Evolutionary conservation across 2,113 vertebrate genomes (phyloP), one percentile per base, ranked within the genome.

Genomic region (Engraulis encrasicolus): DNA sequence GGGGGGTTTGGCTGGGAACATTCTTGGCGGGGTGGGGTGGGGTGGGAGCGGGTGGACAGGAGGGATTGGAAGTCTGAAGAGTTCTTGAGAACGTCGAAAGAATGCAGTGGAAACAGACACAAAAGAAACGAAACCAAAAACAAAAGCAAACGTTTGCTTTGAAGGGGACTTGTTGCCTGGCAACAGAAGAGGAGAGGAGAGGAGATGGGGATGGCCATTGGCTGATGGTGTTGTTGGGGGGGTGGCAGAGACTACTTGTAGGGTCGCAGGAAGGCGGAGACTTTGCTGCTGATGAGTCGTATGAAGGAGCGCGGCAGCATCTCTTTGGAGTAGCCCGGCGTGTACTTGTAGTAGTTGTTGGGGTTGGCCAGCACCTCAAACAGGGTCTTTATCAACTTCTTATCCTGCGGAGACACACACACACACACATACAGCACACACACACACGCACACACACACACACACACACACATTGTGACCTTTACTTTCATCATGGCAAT

Each of bases 271-370:
- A 99, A 99, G 90, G 96, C 97, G 20, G 97, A 98, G 50, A 99
- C 98, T 96, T 99, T 99, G 96, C 98, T 99, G 90, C 97, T 98
- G 81, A 99, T 97, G 88, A 99, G 96, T 82, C 98, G 97, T 83
- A 99, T 99, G 95, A 99, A 99, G 82, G 98, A 99, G 74, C 97
- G 97, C 0, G 98, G 98, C 82, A 99, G 94, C 97, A 99, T 98
- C 94, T 99, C 97, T 90, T 98, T 99, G 94, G 98, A 98, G 88
- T 99, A 97, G 92, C 98, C 93, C 90, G 94, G 96, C 0, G 98
- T 98, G 94, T 99, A 99, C 91, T 99, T 99, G 93, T 99, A 99
- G 94, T 99, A 99, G 95, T 99, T 98, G 93, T 98, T 97, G 82
- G 98, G 98, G 86, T 99, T 97, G 0, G 98, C 98, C 95, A 99